These are phyloP conservation scores for Lasioglossum vierecki DNA, from an alignment of 2,888 invertebrate species.

Conservation along the genomic window DNA sequence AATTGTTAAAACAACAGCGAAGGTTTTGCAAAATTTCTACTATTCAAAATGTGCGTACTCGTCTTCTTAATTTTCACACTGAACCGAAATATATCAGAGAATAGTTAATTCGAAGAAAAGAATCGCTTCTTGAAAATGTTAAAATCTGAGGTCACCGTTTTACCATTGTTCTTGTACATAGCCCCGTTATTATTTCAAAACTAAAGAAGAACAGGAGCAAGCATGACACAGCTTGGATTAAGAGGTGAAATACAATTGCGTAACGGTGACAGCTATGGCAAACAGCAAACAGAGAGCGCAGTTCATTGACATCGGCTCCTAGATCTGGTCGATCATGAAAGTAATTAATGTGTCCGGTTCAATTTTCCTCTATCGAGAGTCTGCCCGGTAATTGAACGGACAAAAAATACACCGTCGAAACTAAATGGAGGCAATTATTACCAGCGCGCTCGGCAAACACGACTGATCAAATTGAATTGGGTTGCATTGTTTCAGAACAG, in stretches of 20 bases:
- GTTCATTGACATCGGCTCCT: conserved; percentile 25
- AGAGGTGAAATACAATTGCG: conserved; percentile 33
- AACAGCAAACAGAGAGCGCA: conserved; percentile 14
- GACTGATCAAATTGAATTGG: conserved; percentile 51
- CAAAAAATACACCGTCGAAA: conserved; percentile 24
- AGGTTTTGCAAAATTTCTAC: background rate
- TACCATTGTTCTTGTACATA: background rate
- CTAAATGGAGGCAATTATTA: conserved; percentile 61
- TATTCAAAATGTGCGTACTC: background rate
- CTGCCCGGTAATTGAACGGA: conserved; percentile 24
- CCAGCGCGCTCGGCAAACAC: conserved; percentile 5
- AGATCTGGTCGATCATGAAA: conserved; percentile 52
- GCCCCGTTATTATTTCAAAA: background rate
- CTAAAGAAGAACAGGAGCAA: background rate
- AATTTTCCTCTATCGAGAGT: conserved; percentile 4
- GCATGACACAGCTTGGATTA: conserved; percentile 17
- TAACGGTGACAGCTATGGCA: background rate
- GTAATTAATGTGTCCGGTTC: conserved; percentile 46
- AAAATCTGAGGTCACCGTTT: background rate
- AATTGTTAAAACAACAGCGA: background rate
- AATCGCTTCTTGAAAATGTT: no score
- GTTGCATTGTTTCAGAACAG: conserved; percentile 57
- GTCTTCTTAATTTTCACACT: background rate
- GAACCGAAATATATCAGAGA: background rate
- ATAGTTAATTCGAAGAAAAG: background rate